Conservation (phyloP, 1,140 invertebrate genomes). For the Euschistus heros region DNA sequence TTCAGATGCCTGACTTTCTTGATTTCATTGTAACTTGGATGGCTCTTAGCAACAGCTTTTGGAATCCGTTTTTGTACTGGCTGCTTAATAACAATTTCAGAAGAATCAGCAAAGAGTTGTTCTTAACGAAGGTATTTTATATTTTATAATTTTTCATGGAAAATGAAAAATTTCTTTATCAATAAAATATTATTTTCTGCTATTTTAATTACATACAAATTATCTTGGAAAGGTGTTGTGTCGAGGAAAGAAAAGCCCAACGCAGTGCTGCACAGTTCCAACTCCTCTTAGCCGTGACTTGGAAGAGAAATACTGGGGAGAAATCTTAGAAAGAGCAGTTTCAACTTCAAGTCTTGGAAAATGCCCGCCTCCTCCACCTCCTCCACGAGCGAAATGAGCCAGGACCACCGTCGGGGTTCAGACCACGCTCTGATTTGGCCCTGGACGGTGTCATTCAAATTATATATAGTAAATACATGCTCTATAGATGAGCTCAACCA, state of each 20-base stretch:
- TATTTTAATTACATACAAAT: too few relatives aligned
- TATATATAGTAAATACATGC: background rate
- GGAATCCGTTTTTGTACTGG: constrained; percentile 83
- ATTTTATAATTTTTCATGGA: background rate
- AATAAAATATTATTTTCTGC: too few relatives aligned
- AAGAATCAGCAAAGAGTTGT: constrained; percentile 59
- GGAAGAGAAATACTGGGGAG: constrained; percentile 65
- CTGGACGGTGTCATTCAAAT: background rate
- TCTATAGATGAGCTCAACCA: background rate
- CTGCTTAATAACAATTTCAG: constrained; percentile 73
- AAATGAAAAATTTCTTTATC: background rate
- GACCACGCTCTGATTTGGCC: constrained; percentile 8
- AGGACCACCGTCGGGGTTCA: constrained; percentile 13
- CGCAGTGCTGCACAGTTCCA: constrained; percentile 20
- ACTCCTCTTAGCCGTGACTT: constrained; percentile 40
- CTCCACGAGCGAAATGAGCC: constrained; percentile 17
- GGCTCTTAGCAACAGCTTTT: constrained; percentile 74
- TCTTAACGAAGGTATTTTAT: constrained; percentile 53
- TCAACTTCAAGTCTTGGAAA: constrained; percentile 55
- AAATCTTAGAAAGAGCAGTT: constrained; percentile 58
- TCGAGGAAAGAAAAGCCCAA: constrained; percentile 24
- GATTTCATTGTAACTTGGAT: constrained; percentile 77
- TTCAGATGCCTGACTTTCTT: constrained; percentile 59
- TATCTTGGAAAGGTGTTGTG: constrained; percentile 18
- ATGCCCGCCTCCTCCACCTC: constrained; percentile 30